Evolutionary conservation across 1,140 invertebrate species (phyloP), one percentile per base, ranked within the genome.

Genomic region (Cyphomyrmex costatus): DNA sequence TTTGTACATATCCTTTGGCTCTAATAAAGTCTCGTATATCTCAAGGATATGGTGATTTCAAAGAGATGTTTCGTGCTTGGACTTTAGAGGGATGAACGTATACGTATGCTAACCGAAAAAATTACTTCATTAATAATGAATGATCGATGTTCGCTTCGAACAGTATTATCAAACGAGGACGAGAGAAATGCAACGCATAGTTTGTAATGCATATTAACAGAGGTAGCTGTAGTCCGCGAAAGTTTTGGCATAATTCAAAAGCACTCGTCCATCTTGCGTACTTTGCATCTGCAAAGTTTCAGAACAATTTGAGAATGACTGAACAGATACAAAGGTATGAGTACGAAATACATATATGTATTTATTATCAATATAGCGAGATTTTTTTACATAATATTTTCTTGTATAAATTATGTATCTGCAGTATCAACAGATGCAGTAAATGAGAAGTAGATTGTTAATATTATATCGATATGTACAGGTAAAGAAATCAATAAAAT

Each of bases 161-260:
- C n/a, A 63, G 24, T 16, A 46, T 5, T 16, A n/a, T 68, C n/a
- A 0, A 53, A 46, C 21, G 16, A 12, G 16, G 5, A 80, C 49
- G 63, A 70, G 33, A 56, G 51, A 70, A 70, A 19, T 49, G 30
- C 21, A n/a, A 58, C 21, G 12, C 58, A 36, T 70, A 80, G 51
- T n/a, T 80, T 42, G 51, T 70, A 46, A 80, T 70, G 63, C 49
- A 70, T 80, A 70, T 56, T 80, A 36, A 80, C 2, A 5, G 21
- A 21, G 12, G 3, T 53, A 14, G 6, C 16, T 58, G 33, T 21
- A 70, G 65, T 24, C 19, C n/a, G 21, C 33, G 51, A 80, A 80
- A 58, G 51, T 80, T 80, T 56, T 5, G 30, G 65, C 49, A 80
- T 80, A 80, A 80, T 80, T 80, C 33, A 80, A 80, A 33, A 80